phyloP scores from a whole-genome alignment of 2,888 invertebrate species.

The Creontiades dilutus region DNA sequence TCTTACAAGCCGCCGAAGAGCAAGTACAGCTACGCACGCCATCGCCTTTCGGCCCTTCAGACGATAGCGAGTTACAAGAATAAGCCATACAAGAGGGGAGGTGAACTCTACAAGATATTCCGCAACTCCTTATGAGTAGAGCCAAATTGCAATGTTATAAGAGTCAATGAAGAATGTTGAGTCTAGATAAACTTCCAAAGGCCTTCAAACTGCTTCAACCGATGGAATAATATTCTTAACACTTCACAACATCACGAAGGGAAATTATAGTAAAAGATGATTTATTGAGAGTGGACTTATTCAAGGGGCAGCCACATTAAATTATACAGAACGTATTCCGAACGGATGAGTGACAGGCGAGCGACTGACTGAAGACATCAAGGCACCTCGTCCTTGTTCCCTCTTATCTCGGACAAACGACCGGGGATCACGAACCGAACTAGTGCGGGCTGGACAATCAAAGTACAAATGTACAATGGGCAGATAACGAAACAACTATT shows the following conservation, averaged over 20 bases:
- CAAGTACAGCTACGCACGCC: slow-evolving; percentile 72
- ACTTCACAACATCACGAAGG: no score
- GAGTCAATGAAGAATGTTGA: not conserved
- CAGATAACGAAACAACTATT: not conserved
- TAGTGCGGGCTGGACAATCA: not conserved
- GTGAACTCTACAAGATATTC: not conserved
- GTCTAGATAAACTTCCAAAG: no score
- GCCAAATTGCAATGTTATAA: not conserved
- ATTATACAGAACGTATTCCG: not conserved
- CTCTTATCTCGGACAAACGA: not conserved
- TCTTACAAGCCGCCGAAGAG: slow-evolving; percentile 73
- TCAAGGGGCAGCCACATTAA: no score
- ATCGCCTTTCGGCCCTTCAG: slow-evolving; percentile 60
- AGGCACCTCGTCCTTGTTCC: not conserved
- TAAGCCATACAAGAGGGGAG: slow-evolving; percentile 66
- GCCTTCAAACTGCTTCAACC: no score
- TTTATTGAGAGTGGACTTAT: no score
- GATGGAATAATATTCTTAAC: no score
- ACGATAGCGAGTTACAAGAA: slow-evolving; percentile 52
- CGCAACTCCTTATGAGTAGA: not conserved
- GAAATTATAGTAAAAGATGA: no score
- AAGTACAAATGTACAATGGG: not conserved
- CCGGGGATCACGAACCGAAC: not conserved
- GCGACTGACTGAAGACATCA: slow-evolving; percentile 17
- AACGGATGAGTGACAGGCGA: not conserved